These are phyloP conservation scores for Myiothlypis coronata DNA, from an alignment of 2,797 vertebrate species.

Conservation along the genomic window DNA sequence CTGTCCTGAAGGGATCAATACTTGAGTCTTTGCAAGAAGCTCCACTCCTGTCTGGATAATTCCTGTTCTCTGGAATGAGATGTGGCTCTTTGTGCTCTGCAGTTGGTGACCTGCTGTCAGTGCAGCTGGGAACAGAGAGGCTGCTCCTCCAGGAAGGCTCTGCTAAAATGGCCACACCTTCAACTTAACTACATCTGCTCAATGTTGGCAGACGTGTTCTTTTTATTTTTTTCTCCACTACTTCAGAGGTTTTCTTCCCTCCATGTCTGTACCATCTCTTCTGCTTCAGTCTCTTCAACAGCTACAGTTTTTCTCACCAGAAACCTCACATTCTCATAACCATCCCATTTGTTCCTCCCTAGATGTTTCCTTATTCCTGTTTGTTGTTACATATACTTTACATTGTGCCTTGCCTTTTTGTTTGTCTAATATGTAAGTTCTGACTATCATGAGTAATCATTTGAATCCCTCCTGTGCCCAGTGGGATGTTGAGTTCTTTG, in stretches of 20 bases:
- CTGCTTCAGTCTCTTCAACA: not conserved
- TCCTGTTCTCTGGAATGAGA: not conserved
- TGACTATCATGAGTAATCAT: not conserved
- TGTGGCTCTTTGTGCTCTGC: not conserved
- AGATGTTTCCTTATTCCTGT: not conserved
- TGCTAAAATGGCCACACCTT: not conserved
- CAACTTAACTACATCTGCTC: not conserved
- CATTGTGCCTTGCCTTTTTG: not conserved
- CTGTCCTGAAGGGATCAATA: not conserved
- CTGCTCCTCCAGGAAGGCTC: not conserved
- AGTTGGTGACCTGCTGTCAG: not conserved
- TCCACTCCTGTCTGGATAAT: fast-evolving
- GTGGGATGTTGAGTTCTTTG: not conserved
- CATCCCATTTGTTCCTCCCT: not conserved
- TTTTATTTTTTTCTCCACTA: not conserved
- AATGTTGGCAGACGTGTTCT: not conserved
- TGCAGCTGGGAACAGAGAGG: not conserved
- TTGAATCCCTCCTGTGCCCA: not conserved
- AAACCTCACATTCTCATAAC: not conserved
- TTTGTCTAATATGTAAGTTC: not conserved
- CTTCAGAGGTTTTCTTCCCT: not conserved
- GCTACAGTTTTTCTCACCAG: fast-evolving
- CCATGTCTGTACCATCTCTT: not conserved
- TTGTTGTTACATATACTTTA: not conserved
- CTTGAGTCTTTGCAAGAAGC: not conserved